A percentile compares a stretch with the other conserved stretches of the same genome.
Evolutionary conservation across 2,888 invertebrate species (phyloP).

Genomic region (Lasioglossum leucozonium): DNA sequence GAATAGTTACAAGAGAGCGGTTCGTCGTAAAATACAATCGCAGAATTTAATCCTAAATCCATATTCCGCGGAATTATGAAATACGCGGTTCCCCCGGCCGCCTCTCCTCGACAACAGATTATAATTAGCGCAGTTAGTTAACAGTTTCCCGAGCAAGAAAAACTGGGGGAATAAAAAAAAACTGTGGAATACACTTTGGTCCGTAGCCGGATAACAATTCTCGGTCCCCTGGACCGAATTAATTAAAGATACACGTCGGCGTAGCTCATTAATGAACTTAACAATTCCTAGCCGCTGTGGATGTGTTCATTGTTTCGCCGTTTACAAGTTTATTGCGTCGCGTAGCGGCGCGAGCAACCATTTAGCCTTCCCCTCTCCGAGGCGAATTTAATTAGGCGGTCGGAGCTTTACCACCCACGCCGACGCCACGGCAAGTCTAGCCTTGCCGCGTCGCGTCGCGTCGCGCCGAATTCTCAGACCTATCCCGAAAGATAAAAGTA

Average conservation of each 20-base stretch:
- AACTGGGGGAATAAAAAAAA: not conserved
- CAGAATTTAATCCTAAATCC: slow-evolving; percentile 11
- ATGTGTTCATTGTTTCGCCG: slow-evolving; percentile 28
- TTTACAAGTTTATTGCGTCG: slow-evolving; percentile 45
- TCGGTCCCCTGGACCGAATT: not conserved
- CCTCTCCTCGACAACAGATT: not conserved
- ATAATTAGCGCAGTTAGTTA: not conserved
- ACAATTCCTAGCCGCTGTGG: slow-evolving; percentile 14
- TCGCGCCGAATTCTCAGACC: not conserved
- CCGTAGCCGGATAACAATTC: not conserved
- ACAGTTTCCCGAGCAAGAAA: not conserved
- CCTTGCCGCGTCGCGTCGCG: not conserved
- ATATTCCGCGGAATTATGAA: slow-evolving; percentile 4
- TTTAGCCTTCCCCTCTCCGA: not conserved
- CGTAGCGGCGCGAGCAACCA: slow-evolving; percentile 10
- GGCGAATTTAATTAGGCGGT: slow-evolving; percentile 51
- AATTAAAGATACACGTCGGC: slow-evolving; percentile 32
- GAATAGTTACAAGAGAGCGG: not conserved
- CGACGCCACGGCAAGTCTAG: not conserved
- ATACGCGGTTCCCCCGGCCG: not conserved
- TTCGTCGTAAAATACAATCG: slow-evolving; percentile 4
- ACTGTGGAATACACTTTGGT: not conserved
- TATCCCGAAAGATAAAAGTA: slow-evolving; percentile 61
- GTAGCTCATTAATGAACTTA: slow-evolving; percentile 36
- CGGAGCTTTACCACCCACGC: not conserved